Evolutionary conservation across 2,797 vertebrate genomes (phyloP).

Genomic region (Allobates femoralis): DNA sequence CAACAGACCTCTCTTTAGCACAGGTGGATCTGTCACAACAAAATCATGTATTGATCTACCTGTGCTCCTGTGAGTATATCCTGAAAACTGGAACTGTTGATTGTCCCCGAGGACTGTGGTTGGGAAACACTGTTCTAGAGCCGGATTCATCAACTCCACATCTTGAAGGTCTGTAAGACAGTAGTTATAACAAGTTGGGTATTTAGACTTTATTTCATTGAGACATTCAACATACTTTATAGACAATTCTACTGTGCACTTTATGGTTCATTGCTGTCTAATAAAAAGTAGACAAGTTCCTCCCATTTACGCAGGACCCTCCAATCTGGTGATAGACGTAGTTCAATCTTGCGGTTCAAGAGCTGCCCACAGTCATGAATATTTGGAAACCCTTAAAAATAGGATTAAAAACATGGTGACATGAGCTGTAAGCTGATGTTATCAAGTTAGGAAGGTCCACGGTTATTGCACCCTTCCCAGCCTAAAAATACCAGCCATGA

Average conservation of each 20-base stretch:
- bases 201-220: not conserved
- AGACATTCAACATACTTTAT: not conserved
- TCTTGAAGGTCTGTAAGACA: conserved; percentile 45
- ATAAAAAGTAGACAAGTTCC: not conserved
- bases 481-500: too few species aligned
- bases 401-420: too few species aligned
- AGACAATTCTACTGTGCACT: not conserved
- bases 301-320: not conserved
- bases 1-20: not conserved
- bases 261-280: not conserved
- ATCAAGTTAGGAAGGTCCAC: too few species aligned
- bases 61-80: conserved; percentile 48
- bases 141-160: conserved; percentile 42
- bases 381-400: too few species aligned
- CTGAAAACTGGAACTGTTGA: conserved; percentile 43
- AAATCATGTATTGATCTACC: conserved; percentile 17
- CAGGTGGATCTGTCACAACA: not conserved
- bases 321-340: not conserved
- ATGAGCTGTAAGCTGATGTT: too few species aligned
- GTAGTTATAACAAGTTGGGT: conserved; percentile 7
- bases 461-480: too few species aligned
- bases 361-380: not conserved
- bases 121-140: conserved; percentile 47
- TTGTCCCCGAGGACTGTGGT: conserved; percentile 40
- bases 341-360: not conserved